Base-by-base conservation (phyloP, 2,888 invertebrate genomes). In the Exephanes ischioxanthus region DNA sequence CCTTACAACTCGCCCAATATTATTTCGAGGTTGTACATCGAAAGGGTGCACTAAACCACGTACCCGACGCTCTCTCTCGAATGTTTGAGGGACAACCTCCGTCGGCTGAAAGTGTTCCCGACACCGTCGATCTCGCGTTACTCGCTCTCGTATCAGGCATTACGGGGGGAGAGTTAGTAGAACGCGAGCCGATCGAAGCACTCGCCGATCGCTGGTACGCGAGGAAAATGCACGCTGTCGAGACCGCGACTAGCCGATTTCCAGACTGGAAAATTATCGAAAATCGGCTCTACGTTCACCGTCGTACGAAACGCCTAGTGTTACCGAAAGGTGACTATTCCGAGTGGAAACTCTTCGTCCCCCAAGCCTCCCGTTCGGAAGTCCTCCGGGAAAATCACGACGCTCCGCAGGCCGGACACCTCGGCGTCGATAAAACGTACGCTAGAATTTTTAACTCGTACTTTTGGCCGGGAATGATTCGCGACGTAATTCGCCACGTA, bases 401-500 rank as follows among this genome's bases (percentile, higher is more conserved):
- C 37, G 53, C 19, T 5, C 76, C 84, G 0, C 76, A 78, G 6
- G 67, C 87, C 3, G 89, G 81, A 16, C 88, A 89, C 37, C 67
- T 83, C 0, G 88, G 89, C 0, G 71, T 85, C 2, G 83, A 83
- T 1, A 89, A 88, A 41, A 88, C 89, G 0, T 86, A 70, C 9
- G 58, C 75, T 0, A 66, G 89, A 7, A 48, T 86, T 7, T 14
- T 72, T 0, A 2, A 51, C 3, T 30, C 63, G 9, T 90, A 83
- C 48, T 90, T 87, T 51, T 90, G 90, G 90, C 89, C 90, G 0
- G 58, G 77, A 16, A 86, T 88, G 83, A 68, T 63, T 51, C 19
- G 58, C n/a, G 87, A 88, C 26, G 67, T 88, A 0, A 75, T 73
- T 0, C 45, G 53, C 0, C 88, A 75, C 30, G 87, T 90, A 0